These are phyloP conservation scores for Spheniscus mendiculus DNA, from an alignment of 2,113 vertebrate genomes.

Conservation along the genomic window DNA sequence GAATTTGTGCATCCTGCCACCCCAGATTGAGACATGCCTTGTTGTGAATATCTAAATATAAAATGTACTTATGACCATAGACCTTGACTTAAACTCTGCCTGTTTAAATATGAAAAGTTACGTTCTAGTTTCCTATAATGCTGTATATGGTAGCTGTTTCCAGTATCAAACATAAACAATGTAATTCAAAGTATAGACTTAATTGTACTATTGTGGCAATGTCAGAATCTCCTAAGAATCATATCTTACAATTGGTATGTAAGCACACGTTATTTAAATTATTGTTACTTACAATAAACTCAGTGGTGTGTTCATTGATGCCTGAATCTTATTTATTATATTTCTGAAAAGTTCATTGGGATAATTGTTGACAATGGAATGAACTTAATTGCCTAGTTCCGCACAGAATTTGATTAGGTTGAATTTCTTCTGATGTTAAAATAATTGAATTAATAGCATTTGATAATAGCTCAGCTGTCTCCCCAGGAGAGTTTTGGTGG, in stretches of 20 bases:
- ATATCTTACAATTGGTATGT: conserved; percentile 39
- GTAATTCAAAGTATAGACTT: conserved; percentile 38
- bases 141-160: conserved; percentile 46
- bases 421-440: background rate
- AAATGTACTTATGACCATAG: conserved; percentile 29
- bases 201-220: conserved; percentile 52
- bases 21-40: background rate
- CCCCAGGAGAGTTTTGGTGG: background rate
- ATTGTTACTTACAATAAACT: conserved; percentile 64
- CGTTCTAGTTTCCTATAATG: conserved; percentile 48
- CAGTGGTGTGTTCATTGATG: conserved; percentile 60
- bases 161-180: conserved; percentile 30
- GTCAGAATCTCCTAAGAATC: conserved; percentile 37
- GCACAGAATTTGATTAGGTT: background rate
- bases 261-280: conserved; percentile 26
- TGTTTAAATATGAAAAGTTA: conserved; percentile 36
- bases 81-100: conserved; percentile 29
- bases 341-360: background rate
- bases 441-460: background rate
- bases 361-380: background rate
- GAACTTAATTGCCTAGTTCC: background rate
- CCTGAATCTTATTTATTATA: conserved; percentile 65
- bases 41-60: conserved; percentile 30
- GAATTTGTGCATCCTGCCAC: conserved; percentile 56
- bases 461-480: background rate